A percentile compares a stretch with the other conserved stretches of the same genome.
Conservation (phyloP, 30 jellyfish, hydroid and myxozoan species). For the Kudoa iwatai region DNA sequence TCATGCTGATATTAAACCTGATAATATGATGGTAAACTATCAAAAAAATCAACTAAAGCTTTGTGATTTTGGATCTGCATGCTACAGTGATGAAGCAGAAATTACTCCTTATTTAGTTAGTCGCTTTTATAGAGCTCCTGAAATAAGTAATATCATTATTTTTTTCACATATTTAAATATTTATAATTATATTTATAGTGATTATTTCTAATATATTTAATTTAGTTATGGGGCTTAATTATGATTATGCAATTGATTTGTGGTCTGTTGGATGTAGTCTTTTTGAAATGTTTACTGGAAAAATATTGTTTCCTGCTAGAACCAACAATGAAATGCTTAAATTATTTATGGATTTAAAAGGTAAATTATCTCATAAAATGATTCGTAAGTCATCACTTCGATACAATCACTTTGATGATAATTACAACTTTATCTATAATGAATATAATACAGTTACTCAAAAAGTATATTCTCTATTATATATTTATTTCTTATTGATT, state of each 20-base stretch:
- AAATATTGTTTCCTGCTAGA: conserved; percentile 58
- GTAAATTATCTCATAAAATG: conserved; percentile 59
- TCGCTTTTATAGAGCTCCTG: conserved; percentile 91
- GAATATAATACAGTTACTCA: conserved; percentile 76
- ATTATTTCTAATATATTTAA: conserved; percentile 1
- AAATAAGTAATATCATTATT: conserved; percentile 18
- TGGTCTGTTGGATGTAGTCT: conserved; percentile 98
- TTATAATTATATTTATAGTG: background rate
- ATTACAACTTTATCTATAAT: conserved; percentile 36
- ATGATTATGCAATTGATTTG: conserved; percentile 40
- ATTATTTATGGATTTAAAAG: conserved; percentile 82
- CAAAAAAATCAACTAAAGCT: conserved; percentile 26
- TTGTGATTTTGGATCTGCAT: conserved; percentile 93
- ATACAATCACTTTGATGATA: conserved; percentile 78
- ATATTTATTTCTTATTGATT: background rate
- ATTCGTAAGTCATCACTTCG: conserved; percentile 47
- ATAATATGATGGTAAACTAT: conserved; percentile 68
- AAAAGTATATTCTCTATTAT: conserved; percentile 13
- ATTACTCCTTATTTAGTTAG: conserved; percentile 89
- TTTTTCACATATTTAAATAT: background rate
- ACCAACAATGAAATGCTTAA: conserved; percentile 86
- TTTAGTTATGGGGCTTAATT: conserved; percentile 74
- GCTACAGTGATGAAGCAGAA: conserved; percentile 24
- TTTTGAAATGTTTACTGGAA: conserved; percentile 61
- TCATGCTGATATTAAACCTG: conserved; percentile 98